A percentile compares a stretch with the other conserved stretches of the same genome.
These are phyloP conservation scores for Trichopria drosophilae DNA, from an alignment of 2,888 invertebrate species.

Conservation along the genomic window DNA sequence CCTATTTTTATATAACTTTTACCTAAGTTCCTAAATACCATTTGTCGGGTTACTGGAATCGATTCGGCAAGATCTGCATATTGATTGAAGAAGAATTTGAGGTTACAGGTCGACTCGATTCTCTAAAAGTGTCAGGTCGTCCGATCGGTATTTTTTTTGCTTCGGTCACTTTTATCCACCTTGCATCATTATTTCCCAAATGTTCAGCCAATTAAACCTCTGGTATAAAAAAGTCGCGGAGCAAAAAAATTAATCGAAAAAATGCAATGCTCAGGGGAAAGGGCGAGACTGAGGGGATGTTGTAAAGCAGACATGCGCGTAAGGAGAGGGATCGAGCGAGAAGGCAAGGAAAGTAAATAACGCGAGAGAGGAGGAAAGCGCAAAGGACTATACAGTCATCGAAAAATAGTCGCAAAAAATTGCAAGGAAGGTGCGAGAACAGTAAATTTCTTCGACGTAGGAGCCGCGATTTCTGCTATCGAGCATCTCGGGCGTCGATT, in stretches of 20 bases:
- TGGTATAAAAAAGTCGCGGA: slow-evolving; percentile 18
- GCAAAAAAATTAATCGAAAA: slow-evolving; percentile 9
- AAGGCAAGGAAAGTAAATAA: slow-evolving; percentile 1
- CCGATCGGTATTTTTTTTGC: too few relatives aligned
- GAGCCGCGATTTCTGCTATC: slow-evolving; percentile 36
- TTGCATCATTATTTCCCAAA: slow-evolving; percentile 41
- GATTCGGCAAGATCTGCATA: too few relatives aligned
- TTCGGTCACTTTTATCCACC: too few relatives aligned
- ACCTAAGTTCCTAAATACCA: too few relatives aligned
- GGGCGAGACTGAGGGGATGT: slow-evolving; percentile 15
- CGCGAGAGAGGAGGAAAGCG: slow-evolving; percentile 2
- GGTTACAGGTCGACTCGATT: too few relatives aligned
- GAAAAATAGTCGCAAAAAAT: slow-evolving; percentile 7
- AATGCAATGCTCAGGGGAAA: slow-evolving; percentile 7
- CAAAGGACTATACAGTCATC: neutral
- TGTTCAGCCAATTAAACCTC: slow-evolving; percentile 41
- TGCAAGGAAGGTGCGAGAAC: slow-evolving; percentile 29
- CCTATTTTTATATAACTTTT: too few relatives aligned
- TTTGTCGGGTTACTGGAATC: too few relatives aligned
- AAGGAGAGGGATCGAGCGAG: neutral
- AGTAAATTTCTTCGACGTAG: slow-evolving; percentile 30
- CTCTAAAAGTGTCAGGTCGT: too few relatives aligned
- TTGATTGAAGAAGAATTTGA: too few relatives aligned
- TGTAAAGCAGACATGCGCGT: slow-evolving; percentile 18
- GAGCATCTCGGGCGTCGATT: slow-evolving; percentile 37